These are phyloP conservation scores for Chaetodon trifasciatus DNA, from an alignment of 2,797 vertebrate genomes.

Conservation along the genomic window DNA sequence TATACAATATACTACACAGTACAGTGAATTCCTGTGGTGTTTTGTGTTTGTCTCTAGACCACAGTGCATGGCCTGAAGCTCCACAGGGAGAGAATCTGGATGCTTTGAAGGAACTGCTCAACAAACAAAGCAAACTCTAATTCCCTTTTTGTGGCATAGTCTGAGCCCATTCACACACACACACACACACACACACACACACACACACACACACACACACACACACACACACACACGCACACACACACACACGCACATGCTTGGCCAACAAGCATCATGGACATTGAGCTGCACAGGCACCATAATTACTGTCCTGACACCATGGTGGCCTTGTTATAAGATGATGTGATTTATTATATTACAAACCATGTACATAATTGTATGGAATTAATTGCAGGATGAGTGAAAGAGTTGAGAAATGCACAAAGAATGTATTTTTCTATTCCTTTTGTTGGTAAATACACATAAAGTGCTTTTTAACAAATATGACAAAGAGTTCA, in stretches of 20 bases:
- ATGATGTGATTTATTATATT: slow-evolving; percentile 3
- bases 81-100: slow-evolving; percentile 87
- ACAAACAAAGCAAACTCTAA: slow-evolving; percentile 83
- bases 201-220: no score
- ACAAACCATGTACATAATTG: slow-evolving; percentile 29
- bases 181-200: background rate
- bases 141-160: background rate
- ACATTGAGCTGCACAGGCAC: background rate
- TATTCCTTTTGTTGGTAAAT: slow-evolving; percentile 3
- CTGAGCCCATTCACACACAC: background rate
- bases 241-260: background rate
- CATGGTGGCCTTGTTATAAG: background rate
- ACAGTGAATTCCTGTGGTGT: background rate
- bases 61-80: slow-evolving; percentile 89
- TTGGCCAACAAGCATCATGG: background rate
- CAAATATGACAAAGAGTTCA: background rate
- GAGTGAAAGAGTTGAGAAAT: background rate
- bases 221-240: background rate
- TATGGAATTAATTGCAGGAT: slow-evolving; percentile 26
- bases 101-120: slow-evolving; percentile 82
- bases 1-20: background rate
- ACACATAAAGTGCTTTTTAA: background rate
- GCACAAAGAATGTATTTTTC: background rate
- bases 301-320: background rate
- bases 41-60: slow-evolving; percentile 84